phyloP scores from a whole-genome alignment of 2,888 invertebrate genomes.

The Epirrhoe tristata region DNA sequence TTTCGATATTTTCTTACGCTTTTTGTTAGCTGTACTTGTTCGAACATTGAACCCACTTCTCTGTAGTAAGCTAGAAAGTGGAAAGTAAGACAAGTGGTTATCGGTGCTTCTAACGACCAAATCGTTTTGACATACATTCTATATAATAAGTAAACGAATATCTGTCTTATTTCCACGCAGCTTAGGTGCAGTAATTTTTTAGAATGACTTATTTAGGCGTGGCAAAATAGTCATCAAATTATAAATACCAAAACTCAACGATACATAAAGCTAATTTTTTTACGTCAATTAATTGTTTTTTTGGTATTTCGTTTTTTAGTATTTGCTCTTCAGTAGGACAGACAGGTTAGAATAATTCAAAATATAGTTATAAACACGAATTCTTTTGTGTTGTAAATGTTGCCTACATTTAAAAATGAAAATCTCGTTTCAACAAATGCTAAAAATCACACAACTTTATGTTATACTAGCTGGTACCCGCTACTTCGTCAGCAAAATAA shows the following conservation, averaged over 20 bases:
- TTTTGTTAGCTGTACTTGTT: background rate
- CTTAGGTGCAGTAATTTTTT: conserved; percentile 18
- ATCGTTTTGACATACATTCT: conserved; percentile 44
- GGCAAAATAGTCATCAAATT: conserved; percentile 3
- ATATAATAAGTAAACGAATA: background rate
- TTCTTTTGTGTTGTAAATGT: too few species aligned
- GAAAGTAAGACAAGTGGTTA: conserved; percentile 43
- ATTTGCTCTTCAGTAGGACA: background rate
- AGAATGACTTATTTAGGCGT: background rate
- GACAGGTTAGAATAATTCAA: too few species aligned
- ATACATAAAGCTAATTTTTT: background rate
- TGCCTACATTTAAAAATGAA: too few species aligned
- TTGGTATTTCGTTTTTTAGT: background rate
- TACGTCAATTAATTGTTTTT: background rate
- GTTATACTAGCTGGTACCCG: too few species aligned
- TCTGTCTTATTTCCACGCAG: conserved; percentile 5
- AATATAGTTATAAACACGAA: too few species aligned
- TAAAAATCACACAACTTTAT: too few species aligned
- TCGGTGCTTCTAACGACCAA: conserved; percentile 38
- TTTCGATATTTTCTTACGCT: background rate
- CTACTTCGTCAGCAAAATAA: too few species aligned
- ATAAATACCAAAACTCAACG: conserved; percentile 1
- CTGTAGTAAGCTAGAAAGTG: conserved; percentile 57
- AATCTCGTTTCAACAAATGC: too few species aligned
- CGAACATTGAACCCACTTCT: conserved; percentile 1